phyloP scores from a whole-genome alignment of 2,888 invertebrate genomes.

The Chymomyza caudatula region DNA sequence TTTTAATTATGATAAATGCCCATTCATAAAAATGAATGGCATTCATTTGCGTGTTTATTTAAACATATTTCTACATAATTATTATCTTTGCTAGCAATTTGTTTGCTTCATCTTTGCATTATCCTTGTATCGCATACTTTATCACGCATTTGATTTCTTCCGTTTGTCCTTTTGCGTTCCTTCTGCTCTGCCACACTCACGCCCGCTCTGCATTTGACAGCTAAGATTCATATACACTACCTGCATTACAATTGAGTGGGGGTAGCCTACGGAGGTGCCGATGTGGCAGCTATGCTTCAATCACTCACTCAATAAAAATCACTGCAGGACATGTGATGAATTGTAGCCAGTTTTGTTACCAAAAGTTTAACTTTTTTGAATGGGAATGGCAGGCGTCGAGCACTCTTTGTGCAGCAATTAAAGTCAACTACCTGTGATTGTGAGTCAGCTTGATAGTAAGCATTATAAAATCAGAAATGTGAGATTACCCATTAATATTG shows the following conservation, averaged over 20 bases:
- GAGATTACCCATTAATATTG: no score
- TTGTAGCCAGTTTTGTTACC: slow-evolving; percentile 49
- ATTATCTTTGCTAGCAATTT: slow-evolving; percentile 41
- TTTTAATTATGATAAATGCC: slow-evolving; percentile 73
- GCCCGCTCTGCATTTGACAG: slow-evolving; percentile 56
- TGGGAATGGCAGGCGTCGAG: slow-evolving; percentile 55
- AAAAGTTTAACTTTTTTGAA: slow-evolving; percentile 36
- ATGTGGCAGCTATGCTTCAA: slow-evolving; percentile 69
- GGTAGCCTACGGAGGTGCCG: slow-evolving; percentile 53
- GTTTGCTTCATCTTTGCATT: slow-evolving; percentile 37
- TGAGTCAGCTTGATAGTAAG: no score
- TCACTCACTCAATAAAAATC: slow-evolving; percentile 68
- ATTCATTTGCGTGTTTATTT: slow-evolving; percentile 54
- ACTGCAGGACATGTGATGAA: slow-evolving; percentile 64
- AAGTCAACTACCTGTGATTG: no score
- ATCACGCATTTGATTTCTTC: neutral
- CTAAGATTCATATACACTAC: slow-evolving; percentile 58
- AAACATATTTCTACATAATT: slow-evolving; percentile 50
- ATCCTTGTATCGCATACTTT: neutral
- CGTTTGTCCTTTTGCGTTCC: neutral
- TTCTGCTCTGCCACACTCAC: neutral
- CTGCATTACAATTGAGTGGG: slow-evolving; percentile 3
- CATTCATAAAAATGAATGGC: slow-evolving; percentile 66
- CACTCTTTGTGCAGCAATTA: slow-evolving; percentile 44
- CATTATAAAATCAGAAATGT: no score